Evolutionary conservation across 2,113 vertebrate genomes (phyloP), one percentile per base, ranked within the genome.

Genomic region (Ptilorrhoa leucosticta): DNA sequence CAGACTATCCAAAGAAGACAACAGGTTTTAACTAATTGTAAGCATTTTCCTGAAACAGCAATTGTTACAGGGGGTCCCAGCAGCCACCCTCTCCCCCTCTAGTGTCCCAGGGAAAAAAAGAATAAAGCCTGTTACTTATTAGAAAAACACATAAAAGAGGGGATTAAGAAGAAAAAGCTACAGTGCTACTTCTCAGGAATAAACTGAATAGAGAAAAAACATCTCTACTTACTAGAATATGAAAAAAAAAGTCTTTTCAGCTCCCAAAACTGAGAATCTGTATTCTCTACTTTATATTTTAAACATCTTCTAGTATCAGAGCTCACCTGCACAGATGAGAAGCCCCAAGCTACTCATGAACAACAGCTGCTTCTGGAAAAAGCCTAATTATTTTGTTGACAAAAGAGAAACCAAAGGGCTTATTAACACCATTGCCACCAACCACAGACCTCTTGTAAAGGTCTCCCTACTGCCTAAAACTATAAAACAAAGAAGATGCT

Each of bases 61-160:
- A 0, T 18, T 51, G 13, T 11, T 40, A n/a, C 10, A 71, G 8
- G 7, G 13, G 42, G 4, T 17, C 22, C 23, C 24, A 65, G 48
- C 15, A 71, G 51, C 5, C 21, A 64, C 2, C 8, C 13, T 54
- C 27, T 60, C 3, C 8, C 2, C 2, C 15, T 50, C 42, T n/a
- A 71, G 2, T 2, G 1, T 44, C 26, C 10, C 8, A 50, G 8
- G 5, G 6, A 1, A 63, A 45, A 31, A 37, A 75, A 47, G 5
- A 4, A 11, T 63, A 48, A 7, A 15, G 1, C 13, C 9, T 65
- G 2, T 9, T 57, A 15, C 9, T 78, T 21, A 7, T 6, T 13
- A 40, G 11, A 42, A 44, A 68, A 70, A 10, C 8, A 58, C 0
- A 0, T 8, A 47, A 71, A 81, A 44, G 11, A 57, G 6, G 2